These are phyloP conservation scores for Cuniculus paca DNA, from an alignment of 2,797 vertebrate species.

Conservation along the genomic window DNA sequence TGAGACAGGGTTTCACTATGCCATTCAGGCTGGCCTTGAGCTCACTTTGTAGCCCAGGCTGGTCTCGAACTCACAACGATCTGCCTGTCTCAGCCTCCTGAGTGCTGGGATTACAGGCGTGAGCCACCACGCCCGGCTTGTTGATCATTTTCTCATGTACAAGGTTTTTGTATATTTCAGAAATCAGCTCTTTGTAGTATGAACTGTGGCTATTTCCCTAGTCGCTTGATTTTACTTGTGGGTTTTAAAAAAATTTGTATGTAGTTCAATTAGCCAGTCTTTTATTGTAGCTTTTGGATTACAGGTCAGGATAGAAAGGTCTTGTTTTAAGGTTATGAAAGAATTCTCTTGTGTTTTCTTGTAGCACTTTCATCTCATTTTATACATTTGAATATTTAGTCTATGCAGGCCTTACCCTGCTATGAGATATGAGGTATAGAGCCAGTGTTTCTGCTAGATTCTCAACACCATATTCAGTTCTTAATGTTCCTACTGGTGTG, in stretches of 20 bases:
- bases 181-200: neutral
- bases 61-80: no score
- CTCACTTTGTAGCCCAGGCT: no score
- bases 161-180: neutral
- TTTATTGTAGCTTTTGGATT: conserved; percentile 20
- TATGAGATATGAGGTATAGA: neutral
- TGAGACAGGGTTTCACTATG: no score
- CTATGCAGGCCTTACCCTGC: neutral
- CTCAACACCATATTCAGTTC: neutral
- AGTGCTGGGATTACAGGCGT: no score
- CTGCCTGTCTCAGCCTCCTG: no score
- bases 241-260: neutral
- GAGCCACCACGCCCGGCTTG: no score
- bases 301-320: neutral
- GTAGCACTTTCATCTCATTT: neutral
- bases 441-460: neutral
- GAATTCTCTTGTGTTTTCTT: conserved; percentile 20
- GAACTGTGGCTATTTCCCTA: neutral
- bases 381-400: neutral
- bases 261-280: neutral
- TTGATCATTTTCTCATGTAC: neutral
- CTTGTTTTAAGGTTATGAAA: conserved; percentile 9
- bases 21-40: no score
- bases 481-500: neutral
- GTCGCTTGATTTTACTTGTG: conserved; percentile 35